Conservation (phyloP, 1,140 invertebrate species). For the Trialeurodes vaporariorum region DNA sequence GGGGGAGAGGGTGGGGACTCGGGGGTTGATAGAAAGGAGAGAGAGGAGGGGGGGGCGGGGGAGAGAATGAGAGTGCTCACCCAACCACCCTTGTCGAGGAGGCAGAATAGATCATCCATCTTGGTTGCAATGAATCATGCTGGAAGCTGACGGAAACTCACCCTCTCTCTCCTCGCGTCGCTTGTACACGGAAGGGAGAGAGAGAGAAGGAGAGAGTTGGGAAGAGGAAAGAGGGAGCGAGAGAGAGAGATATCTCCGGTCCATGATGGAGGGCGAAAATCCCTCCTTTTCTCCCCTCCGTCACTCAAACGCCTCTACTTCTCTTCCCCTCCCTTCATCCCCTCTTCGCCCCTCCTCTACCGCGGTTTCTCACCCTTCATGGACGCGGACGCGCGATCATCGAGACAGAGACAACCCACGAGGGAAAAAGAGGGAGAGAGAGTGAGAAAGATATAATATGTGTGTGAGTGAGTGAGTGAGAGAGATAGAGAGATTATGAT, state of each 20-base stretch:
- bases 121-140: conserved; percentile 22
- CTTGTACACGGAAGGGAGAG: no score
- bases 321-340: not conserved
- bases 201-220: no score
- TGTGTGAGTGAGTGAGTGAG: no score
- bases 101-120: conserved; percentile 20
- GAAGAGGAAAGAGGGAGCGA: no score
- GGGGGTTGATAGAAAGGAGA: no score
- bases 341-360: not conserved
- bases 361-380: not conserved
- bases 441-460: conserved; percentile 13
- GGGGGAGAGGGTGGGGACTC: no score
- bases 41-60: conserved; percentile 13
- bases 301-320: not conserved
- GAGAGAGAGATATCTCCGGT: no score
- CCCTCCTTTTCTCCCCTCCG: not conserved
- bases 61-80: conserved; percentile 16
- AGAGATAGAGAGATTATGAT: no score
- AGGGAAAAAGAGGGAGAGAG: conserved; percentile 13
- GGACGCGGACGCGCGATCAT: not conserved
- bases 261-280: conserved; percentile 4
- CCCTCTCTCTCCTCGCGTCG: not conserved
- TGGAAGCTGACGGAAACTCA: not conserved
- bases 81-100: conserved; percentile 10
- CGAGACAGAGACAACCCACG: conserved; percentile 8